Conservation (phyloP, 2,888 invertebrate species). For the Heliconius hortense region DNA sequence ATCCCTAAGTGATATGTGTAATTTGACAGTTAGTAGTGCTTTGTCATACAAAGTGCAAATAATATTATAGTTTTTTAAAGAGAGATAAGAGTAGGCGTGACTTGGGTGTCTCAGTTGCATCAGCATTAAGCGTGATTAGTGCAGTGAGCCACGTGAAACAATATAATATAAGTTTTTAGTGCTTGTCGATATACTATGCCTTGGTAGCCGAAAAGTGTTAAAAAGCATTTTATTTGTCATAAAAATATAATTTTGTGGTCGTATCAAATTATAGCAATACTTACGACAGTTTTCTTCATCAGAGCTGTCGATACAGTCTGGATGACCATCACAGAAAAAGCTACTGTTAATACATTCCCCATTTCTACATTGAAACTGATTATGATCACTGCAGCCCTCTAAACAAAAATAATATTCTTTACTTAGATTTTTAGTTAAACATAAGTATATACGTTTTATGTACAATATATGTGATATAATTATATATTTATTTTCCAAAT, state of each 20-base stretch:
- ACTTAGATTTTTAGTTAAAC: too few species aligned
- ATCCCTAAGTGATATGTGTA: conserved; percentile 1
- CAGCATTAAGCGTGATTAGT: conserved; percentile 37
- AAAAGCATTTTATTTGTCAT: conserved; percentile 4
- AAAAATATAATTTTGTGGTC: neutral
- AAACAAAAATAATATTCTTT: conserved; percentile 34
- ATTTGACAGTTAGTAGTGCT: conserved; percentile 18
- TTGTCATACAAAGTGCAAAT: conserved; percentile 26
- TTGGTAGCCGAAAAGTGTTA: conserved; percentile 9
- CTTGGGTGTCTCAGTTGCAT: conserved; percentile 29
- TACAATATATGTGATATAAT: neutral
- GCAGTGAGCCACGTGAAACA: conserved; percentile 32
- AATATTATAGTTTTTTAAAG: conserved; percentile 13
- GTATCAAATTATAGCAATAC: conserved; percentile 47
- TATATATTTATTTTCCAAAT: neutral
- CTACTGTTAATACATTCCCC: conserved; percentile 83
- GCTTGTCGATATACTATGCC: conserved; percentile 19
- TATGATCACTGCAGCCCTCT: conserved; percentile 52
- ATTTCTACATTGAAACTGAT: conserved; percentile 67
- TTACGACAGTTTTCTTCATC: conserved; percentile 83
- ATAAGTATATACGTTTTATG: too few species aligned
- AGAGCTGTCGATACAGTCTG: conserved; percentile 83
- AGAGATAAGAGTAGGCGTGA: conserved; percentile 22
- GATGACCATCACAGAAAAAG: conserved; percentile 83
- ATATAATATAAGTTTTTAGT: conserved; percentile 10